These are phyloP conservation scores for Phataginus tricuspis DNA, from an alignment of 2,797 vertebrate genomes.

Conservation along the genomic window DNA sequence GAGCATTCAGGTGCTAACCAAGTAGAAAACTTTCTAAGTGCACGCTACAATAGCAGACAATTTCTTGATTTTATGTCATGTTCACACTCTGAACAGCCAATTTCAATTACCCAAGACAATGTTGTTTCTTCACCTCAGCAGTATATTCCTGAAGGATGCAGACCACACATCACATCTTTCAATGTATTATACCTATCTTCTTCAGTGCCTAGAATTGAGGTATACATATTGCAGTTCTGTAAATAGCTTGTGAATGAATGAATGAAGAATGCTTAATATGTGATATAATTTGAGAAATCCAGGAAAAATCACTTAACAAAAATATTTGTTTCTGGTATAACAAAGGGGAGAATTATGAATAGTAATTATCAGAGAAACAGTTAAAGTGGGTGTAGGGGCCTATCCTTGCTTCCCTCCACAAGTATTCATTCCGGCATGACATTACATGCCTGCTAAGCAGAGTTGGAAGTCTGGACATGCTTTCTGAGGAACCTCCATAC, in stretches of 20 bases:
- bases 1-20: neutral
- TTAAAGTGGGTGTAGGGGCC: neutral
- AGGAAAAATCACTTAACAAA: slow-evolving; percentile 24
- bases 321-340: slow-evolving; percentile 20
- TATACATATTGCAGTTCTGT: neutral
- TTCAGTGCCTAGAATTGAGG: neutral
- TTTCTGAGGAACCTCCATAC: too few relatives aligned
- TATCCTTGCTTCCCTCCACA: neutral
- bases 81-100: neutral
- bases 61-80: neutral
- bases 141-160: neutral
- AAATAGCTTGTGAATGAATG: neutral
- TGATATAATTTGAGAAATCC: neutral
- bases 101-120: neutral
- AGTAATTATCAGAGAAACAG: neutral
- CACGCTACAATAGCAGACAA: neutral
- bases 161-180: neutral
- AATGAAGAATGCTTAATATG: neutral
- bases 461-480: neutral
- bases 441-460: neutral
- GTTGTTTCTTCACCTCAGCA: slow-evolving; percentile 18
- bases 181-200: neutral
- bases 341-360: neutral
- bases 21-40: neutral
- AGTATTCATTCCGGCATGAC: neutral